Base-by-base conservation (phyloP, 2,888 invertebrate species). In the Aricia artaxerxes region DNA sequence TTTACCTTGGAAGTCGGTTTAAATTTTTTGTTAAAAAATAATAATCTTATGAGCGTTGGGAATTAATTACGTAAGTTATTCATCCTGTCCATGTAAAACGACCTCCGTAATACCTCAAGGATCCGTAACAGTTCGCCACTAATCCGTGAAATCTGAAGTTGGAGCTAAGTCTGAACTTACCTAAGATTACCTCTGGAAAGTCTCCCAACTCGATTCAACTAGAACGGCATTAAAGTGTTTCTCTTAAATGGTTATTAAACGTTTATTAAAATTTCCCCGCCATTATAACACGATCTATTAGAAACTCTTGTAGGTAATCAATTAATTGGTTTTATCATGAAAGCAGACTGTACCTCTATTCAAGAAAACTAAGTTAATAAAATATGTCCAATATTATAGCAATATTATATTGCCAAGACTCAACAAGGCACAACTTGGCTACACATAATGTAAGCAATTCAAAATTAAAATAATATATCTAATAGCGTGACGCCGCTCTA, bases 101-200 rank as follows among this genome's bases (percentile, higher is more conserved):
- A 76, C 38, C 73, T 69, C 53, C 9, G 57, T 79, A 80, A 80
- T 80, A 80, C 78, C 79, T 78, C 82, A 78, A 81, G 82, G 84
- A 85, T 86, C 85, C 86, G 83, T 82, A 83, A 85, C 85, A 85
- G 85, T 84, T 87, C 84, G 86, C 86, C 86, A 83, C 86, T 89
- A 90, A 90, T 87, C 90, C 86, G 86, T 82, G 88, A 87, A 88
- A 87, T 87, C 88, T 84, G 85, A 83, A 83, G 85, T 84, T 86
- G 83, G 83, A 88, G 86, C 86, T 88, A 84, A 85, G 85, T 87
- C 87, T 80, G 81, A 84, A 87, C 86, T 86, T 84, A 81, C 83
- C 83, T 82, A 84, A 87, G 87, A 89, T 88, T 86, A 86, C 85
- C 84, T 86, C 82, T 79, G 80, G 60, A 13, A 75, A 82, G 76